These are phyloP conservation scores for Grantiella picta DNA, from an alignment of 2,113 vertebrate species.

Conservation along the genomic window DNA sequence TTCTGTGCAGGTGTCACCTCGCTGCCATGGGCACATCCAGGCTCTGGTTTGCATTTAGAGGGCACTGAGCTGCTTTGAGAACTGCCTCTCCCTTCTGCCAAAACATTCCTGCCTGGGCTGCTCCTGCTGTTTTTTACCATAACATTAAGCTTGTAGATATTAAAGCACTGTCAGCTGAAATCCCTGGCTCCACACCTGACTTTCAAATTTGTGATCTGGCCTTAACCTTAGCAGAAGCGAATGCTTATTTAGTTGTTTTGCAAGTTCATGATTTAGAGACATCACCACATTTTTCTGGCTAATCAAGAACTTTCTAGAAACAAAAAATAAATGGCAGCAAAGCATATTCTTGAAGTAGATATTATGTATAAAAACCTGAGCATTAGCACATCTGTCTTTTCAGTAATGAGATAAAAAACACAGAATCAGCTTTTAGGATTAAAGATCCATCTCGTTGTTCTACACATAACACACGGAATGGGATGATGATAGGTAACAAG, in stretches of 20 bases:
- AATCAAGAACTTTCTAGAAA: neutral
- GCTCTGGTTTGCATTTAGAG: neutral
- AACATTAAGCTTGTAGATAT: neutral
- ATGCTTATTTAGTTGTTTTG: neutral
- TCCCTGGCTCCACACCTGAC: neutral
- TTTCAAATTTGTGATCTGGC: neutral
- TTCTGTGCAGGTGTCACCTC: neutral
- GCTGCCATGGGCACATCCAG: accelerated
- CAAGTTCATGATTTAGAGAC: neutral
- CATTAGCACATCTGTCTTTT: neutral
- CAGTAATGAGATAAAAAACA: neutral
- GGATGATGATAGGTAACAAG: neutral
- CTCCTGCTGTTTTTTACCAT: neutral
- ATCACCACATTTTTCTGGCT: neutral
- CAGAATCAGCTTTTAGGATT: neutral
- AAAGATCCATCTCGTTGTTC: neutral
- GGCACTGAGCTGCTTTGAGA: neutral
- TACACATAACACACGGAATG: neutral
- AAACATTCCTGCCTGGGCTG: neutral
- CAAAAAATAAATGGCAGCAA: neutral
- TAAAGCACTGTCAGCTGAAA: neutral
- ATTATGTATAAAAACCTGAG: neutral
- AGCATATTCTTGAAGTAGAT: neutral
- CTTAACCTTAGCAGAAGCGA: neutral
- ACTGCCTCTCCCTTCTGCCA: neutral